Base-by-base conservation (phyloP, 2,888 invertebrate species). In the Philopedon plagiatum region DNA sequence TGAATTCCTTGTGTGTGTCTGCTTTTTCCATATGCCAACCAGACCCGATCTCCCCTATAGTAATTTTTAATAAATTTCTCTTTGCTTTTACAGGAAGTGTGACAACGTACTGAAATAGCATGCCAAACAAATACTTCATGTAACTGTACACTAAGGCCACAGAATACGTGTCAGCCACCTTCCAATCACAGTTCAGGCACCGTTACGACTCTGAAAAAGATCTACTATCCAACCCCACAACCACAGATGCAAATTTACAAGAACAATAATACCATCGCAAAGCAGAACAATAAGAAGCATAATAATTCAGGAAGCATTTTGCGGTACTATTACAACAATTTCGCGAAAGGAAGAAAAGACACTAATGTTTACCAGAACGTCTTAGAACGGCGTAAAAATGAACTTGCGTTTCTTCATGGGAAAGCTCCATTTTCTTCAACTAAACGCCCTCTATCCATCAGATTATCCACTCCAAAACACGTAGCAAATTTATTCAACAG, bases 71-170 rank as follows among this genome's bases (percentile, higher is more conserved):
- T 21, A 23, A 21, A 4, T 49, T 21, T 21, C n/a, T 9, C 1
- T 57, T 34, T 18, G 19, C 7, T 29, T 56, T 23, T 13, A 73
- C 94, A 95, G 88, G 97, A 97, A 87, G 95, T 96, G 93, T 96
- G 95, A 95, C 94, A 90, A 85, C 89, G 88, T 80, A 82, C 77
- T 62, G 83, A 83, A 77, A 81, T 80, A 75, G 78, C 78, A 23
- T 77, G 78, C 68, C 78, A 78, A 75, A 76, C 77, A 19, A 76
- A 76, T 60, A 69, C 75, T 18, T 73, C 74, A 32, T 77, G 78
- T 69, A 77, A 66, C 26, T 78, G 79, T 74, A 54, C 64, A 21
- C 41, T 29, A 21, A 74, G 75, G 74, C 78, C 76, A 41, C 75
- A 77, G 72, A 77, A 75, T 72, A 69, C 66, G 65, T 71, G 74